Conservation (phyloP, 2,113 vertebrate genomes). For the Excalfactoria chinensis region DNA sequence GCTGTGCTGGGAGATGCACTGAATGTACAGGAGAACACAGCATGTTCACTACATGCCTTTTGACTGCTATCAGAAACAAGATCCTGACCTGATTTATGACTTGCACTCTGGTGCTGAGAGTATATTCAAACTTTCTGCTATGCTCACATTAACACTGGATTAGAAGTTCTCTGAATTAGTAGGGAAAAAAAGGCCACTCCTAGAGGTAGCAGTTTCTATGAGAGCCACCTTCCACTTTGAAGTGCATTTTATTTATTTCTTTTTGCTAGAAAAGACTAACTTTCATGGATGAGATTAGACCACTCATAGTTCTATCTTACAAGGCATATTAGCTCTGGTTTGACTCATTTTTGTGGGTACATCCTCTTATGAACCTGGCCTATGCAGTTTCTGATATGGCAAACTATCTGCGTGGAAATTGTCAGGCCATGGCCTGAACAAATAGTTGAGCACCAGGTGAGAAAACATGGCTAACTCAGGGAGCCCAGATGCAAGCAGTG, state of each 20-base stretch:
- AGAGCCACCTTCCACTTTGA: rapidly evolving
- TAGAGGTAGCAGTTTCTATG: neutral
- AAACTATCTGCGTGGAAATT: neutral
- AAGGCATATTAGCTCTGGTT: neutral
- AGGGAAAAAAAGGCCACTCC: neutral
- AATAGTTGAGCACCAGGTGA: too few relatives aligned
- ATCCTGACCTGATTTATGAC: neutral
- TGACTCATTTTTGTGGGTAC: neutral
- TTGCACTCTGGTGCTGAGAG: neutral
- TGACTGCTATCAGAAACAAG: neutral
- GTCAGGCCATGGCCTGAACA: too few relatives aligned
- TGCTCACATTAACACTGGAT: neutral
- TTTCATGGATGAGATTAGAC: neutral
- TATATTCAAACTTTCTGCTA: neutral
- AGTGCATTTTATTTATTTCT: neutral
- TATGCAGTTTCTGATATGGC: neutral
- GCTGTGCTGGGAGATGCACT: neutral
- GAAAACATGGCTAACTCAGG: too few relatives aligned
- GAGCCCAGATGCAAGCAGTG: too few relatives aligned
- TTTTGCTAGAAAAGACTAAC: neutral
- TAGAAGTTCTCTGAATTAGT: neutral
- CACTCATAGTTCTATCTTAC: neutral
- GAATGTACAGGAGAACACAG: too few relatives aligned
- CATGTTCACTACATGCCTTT: neutral
- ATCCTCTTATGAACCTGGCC: neutral